Evolutionary conservation across 1,140 invertebrate species (phyloP).

Genomic region (Drosophila nigrodunni): DNA sequence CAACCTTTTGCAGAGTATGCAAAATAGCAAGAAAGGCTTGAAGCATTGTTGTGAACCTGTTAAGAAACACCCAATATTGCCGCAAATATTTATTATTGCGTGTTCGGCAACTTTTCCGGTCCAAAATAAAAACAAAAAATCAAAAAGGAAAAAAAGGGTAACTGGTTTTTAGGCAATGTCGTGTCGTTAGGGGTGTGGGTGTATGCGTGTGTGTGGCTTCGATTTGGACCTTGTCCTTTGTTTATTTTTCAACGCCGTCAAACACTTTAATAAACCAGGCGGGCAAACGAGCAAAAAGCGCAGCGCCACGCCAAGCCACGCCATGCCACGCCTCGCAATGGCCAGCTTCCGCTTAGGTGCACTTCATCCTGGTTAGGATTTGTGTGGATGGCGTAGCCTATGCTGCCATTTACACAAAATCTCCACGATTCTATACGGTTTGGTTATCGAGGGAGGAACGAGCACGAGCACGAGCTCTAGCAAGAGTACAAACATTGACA

Average conservation of each 20-base stretch:
- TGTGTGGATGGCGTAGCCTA: slow-evolving; percentile 18
- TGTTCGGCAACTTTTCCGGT: slow-evolving; percentile 42
- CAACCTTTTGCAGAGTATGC: not conserved
- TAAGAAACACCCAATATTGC: slow-evolving; percentile 52
- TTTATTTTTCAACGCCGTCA: slow-evolving; percentile 58
- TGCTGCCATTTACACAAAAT: slow-evolving; percentile 21
- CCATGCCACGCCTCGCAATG: slow-evolving; percentile 43
- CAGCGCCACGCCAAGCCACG: not conserved
- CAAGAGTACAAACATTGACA: slow-evolving; percentile 68
- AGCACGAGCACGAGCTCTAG: slow-evolving; percentile 13
- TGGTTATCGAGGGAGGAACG: not conserved
- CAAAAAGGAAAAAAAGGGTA: slow-evolving; percentile 9
- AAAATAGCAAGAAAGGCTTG: slow-evolving; percentile 15
- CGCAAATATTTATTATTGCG: slow-evolving; percentile 77
- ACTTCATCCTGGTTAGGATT: slow-evolving; percentile 27
- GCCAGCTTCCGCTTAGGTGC: slow-evolving; percentile 69
- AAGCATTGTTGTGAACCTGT: slow-evolving; percentile 1
- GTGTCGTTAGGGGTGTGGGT: not conserved
- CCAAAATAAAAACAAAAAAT: not conserved
- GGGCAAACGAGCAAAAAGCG: slow-evolving; percentile 64
- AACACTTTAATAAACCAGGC: slow-evolving; percentile 71
- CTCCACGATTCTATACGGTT: not conserved
- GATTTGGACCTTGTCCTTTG: slow-evolving; percentile 31
- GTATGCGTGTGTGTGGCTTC: slow-evolving; percentile 42
- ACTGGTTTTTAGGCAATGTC: not conserved